These are phyloP conservation scores for Pan paniscus DNA, from an alignment of 2,113 vertebrate species.

Conservation along the genomic window DNA sequence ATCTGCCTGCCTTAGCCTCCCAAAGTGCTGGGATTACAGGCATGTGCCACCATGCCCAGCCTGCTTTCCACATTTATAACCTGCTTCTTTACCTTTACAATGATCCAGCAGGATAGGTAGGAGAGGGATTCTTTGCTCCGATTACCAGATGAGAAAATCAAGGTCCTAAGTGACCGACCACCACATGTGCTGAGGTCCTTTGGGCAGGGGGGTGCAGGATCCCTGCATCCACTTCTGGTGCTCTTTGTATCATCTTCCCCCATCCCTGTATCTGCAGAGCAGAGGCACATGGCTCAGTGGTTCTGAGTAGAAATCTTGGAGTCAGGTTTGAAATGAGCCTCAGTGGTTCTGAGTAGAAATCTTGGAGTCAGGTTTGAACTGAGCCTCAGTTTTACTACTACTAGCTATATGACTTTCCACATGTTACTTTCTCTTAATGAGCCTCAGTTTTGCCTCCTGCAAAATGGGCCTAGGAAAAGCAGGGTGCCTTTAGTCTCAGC, in stretches of 20 bases:
- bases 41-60: no score
- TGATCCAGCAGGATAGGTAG: no score
- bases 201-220: accelerated
- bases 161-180: not conserved
- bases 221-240: no score
- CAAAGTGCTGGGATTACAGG: no score
- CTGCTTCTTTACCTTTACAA: accelerated
- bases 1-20: no score
- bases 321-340: no score
- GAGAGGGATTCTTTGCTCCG: not conserved
- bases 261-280: accelerated
- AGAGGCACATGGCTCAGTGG: not conserved
- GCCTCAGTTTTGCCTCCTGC: not conserved
- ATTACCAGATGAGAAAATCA: not conserved
- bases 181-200: not conserved
- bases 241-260: accelerated
- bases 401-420: not conserved
- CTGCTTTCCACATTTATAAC: not conserved
- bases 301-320: accelerated
- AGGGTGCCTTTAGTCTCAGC: not conserved
- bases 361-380: not conserved
- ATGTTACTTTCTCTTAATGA: accelerated
- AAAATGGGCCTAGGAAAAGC: not conserved
- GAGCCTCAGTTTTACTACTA: not conserved
- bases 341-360: accelerated